phyloP scores from a whole-genome alignment of 2,888 invertebrate species.

The Drosophila niveifrons region DNA sequence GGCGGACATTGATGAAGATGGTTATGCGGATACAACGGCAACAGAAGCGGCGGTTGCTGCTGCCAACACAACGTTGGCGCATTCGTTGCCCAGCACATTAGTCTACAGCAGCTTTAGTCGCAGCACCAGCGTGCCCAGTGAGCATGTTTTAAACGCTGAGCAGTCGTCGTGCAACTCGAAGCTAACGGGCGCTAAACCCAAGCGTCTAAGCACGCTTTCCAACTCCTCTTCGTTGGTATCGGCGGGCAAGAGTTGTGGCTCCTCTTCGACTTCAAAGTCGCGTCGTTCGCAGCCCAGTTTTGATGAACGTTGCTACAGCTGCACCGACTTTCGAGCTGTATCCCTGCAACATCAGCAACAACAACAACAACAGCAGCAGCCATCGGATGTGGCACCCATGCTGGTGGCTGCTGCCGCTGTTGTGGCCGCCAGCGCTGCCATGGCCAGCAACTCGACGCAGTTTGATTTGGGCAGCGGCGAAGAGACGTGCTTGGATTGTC shows the following conservation, averaged over 20 bases:
- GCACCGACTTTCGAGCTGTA: constrained; percentile 78
- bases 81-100: constrained; percentile 79
- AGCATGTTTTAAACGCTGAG: constrained; percentile 41
- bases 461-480: constrained; percentile 75
- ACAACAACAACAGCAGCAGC: constrained; percentile 29
- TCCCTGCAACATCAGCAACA: constrained; percentile 23
- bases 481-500: constrained; percentile 84
- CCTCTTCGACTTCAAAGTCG: constrained; percentile 69
- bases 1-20: constrained; percentile 36
- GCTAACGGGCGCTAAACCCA: constrained; percentile 83
- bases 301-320: constrained; percentile 82
- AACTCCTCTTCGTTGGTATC: constrained; percentile 76
- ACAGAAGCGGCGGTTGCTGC: constrained; percentile 28
- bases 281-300: constrained; percentile 78
- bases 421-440: constrained; percentile 52
- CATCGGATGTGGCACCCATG: constrained; percentile 58
- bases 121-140: constrained; percentile 63
- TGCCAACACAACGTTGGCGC: constrained; percentile 48
- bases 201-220: constrained; percentile 78
- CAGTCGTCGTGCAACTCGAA: constrained; percentile 61
- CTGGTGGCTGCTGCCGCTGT: constrained; percentile 66
- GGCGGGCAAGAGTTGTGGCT: constrained; percentile 63
- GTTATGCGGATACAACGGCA: constrained; percentile 25
- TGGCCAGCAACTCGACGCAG: constrained; percentile 59
- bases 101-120: constrained; percentile 65